Conservation (phyloP, 2,888 invertebrate species). For the Acleris sparsana region DNA sequence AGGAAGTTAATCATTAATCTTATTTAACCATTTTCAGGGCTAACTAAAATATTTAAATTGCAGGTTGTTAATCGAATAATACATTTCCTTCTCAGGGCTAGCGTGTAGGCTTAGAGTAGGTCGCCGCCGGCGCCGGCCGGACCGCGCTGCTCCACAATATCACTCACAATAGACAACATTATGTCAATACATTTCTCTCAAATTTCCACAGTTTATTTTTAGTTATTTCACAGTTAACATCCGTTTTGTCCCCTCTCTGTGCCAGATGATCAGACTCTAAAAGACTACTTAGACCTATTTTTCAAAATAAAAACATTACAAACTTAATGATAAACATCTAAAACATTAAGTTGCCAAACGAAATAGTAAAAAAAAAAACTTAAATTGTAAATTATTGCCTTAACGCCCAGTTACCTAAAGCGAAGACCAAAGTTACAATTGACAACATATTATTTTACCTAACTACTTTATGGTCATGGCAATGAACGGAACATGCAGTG, state of each 20-base stretch:
- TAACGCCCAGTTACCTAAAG: too few species aligned
- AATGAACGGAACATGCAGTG: background rate
- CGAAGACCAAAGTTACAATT: too few species aligned
- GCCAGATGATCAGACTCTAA: too few species aligned
- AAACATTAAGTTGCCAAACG: too few species aligned
- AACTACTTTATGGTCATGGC: background rate
- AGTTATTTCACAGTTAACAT: too few species aligned
- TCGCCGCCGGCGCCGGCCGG: constrained; percentile 11
- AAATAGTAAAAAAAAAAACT: too few species aligned
- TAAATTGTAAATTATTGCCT: too few species aligned
- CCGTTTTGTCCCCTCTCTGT: too few species aligned
- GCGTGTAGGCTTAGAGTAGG: constrained; percentile 46
- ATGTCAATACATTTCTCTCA: background rate
- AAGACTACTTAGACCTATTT: too few species aligned
- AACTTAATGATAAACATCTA: too few species aligned
- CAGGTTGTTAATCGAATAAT: constrained; percentile 63
- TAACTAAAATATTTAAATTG: constrained; percentile 68
- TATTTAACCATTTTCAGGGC: constrained; percentile 74
- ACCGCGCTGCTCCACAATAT: background rate
- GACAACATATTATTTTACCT: background rate
- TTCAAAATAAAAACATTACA: too few species aligned
- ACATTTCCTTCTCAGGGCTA: constrained; percentile 67
- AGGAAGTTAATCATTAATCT: constrained; percentile 48
- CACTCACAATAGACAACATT: background rate
- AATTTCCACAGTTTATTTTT: too few species aligned